Evolutionary conservation across 2,797 vertebrate genomes (phyloP).

Genomic region (Peromyscus eremicus): DNA sequence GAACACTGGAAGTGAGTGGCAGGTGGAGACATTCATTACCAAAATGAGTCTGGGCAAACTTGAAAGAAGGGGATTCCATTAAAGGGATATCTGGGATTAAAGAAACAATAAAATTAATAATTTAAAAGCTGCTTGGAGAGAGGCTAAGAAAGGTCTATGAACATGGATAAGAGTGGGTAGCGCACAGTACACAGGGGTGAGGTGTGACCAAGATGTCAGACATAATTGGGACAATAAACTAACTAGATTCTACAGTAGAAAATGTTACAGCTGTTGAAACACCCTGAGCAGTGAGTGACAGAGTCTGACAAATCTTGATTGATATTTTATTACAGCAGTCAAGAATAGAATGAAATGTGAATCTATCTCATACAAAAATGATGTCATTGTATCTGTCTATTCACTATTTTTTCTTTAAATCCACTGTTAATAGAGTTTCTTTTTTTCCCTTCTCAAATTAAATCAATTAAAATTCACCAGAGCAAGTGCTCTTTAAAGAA

Average conservation of each 20-base stretch:
- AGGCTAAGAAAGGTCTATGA: not conserved
- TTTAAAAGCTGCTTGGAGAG: too few relatives aligned
- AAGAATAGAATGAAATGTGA: not conserved
- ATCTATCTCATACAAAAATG: not conserved
- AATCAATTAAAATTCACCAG: constrained; percentile 30
- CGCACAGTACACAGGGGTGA: not conserved
- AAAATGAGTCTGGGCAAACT: not conserved
- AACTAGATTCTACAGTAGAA: not conserved
- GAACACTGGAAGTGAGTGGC: not conserved
- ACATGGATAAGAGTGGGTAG: fast-evolving
- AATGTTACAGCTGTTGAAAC: not conserved
- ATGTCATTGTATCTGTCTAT: not conserved
- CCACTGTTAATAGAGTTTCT: not conserved
- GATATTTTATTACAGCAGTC: not conserved
- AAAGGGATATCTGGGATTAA: not conserved
- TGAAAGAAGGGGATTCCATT: not conserved
- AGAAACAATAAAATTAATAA: not conserved
- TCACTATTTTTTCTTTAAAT: not conserved
- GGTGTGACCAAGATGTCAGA: not conserved
- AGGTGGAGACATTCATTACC: not conserved
- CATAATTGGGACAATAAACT: not conserved
- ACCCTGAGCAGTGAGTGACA: not conserved
- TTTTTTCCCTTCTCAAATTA: not conserved
- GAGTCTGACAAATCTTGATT: constrained; percentile 21
- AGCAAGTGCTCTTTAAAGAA: constrained; percentile 16